A percentile compares a stretch with the other conserved stretches of the same genome.
Conservation (phyloP, 2,888 invertebrate species). For the Byasa hedistus region DNA sequence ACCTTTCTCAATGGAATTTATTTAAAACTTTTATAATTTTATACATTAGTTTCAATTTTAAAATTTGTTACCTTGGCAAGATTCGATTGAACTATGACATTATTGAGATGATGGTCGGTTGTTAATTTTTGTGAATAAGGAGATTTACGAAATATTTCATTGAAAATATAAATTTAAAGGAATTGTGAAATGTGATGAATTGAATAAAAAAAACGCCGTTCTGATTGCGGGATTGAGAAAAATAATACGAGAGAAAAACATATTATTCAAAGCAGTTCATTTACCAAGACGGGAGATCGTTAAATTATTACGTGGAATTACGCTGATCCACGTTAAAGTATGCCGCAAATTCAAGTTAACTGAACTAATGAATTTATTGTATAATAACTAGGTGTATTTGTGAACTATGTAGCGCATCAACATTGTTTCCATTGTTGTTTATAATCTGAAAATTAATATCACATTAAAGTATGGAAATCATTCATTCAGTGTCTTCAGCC, state of each 20-base stretch:
- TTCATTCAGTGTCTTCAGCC: neutral
- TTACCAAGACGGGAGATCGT: neutral
- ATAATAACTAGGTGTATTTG: conserved; percentile 68
- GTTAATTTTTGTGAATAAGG: too few relatives aligned
- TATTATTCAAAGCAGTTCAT: neutral
- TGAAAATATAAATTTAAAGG: too few relatives aligned
- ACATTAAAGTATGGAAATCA: neutral
- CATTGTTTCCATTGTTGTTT: conserved; percentile 47
- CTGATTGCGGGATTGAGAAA: neutral
- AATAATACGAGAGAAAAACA: neutral
- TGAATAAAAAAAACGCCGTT: neutral
- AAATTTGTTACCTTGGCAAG: too few relatives aligned
- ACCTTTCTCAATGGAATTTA: too few relatives aligned
- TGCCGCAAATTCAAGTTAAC: conserved; percentile 70
- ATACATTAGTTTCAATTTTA: too few relatives aligned
- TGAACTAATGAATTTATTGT: conserved; percentile 74
- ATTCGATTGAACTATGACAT: too few relatives aligned
- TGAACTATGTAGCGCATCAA: conserved; percentile 57
- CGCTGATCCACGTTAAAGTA: conserved; percentile 41
- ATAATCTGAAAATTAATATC: neutral
- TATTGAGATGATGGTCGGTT: too few relatives aligned
- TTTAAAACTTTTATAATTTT: too few relatives aligned
- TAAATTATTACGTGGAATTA: conserved; percentile 37
- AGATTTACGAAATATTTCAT: too few relatives aligned
- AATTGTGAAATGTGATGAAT: neutral